These are phyloP conservation scores for Euleptes europaea DNA, from an alignment of 2,113 vertebrate genomes.

Conservation along the genomic window DNA sequence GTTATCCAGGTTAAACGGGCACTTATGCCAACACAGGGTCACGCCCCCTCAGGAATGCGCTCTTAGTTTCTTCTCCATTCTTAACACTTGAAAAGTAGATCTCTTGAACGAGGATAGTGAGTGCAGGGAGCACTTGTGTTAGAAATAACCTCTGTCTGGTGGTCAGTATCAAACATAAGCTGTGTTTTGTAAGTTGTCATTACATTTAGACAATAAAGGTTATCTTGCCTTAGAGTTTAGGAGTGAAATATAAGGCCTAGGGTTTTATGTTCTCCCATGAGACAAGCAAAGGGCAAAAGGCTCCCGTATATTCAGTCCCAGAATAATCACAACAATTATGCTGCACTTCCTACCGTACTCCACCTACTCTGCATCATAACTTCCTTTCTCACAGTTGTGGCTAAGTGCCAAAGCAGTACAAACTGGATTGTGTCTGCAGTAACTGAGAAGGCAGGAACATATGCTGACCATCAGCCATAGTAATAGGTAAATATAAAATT, in stretches of 20 bases:
- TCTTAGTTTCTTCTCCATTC: no score
- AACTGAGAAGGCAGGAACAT: constrained; percentile 22
- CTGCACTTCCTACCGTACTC: constrained; percentile 55
- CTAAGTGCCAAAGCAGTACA: constrained; percentile 56
- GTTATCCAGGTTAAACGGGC: no score
- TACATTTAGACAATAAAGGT: constrained; percentile 6
- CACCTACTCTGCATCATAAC: constrained; percentile 62
- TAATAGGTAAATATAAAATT: constrained; percentile 31
- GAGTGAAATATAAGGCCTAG: neutral
- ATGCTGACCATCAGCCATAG: neutral
- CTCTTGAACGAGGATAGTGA: neutral
- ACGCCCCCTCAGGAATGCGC: no score
- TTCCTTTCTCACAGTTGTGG: constrained; percentile 55
- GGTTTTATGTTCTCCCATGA: constrained; percentile 38
- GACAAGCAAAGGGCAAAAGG: constrained; percentile 55
- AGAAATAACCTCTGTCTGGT: neutral
- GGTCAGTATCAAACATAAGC: neutral
- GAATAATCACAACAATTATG: constrained; percentile 49
- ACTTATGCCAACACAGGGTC: no score
- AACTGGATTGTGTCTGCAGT: neutral
- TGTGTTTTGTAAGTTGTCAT: neutral
- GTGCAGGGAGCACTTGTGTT: neutral
- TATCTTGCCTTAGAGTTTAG: neutral
- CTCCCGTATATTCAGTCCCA: constrained; percentile 41
- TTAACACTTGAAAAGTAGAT: neutral